phyloP scores from a whole-genome alignment of 1,140 invertebrate species.

The Diachasma alloeum region DNA sequence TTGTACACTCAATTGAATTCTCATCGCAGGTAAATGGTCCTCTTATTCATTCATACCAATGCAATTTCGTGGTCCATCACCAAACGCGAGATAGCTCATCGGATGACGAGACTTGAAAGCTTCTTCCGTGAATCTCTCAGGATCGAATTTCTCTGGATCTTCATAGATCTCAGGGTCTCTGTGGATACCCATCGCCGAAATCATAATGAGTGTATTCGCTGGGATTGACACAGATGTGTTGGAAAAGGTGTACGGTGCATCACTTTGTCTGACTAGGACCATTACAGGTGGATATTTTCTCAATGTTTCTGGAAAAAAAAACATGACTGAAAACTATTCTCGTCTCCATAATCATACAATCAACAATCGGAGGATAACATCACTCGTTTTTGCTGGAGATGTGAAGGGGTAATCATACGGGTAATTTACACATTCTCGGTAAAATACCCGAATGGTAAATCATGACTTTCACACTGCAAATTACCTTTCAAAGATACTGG shows the following conservation, averaged over 20 bases:
- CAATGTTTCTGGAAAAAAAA: constrained; percentile 68
- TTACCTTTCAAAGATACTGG: no score
- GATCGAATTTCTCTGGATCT: constrained; percentile 70
- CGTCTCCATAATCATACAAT: no score
- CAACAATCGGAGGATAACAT: no score
- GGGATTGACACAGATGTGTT: constrained; percentile 59
- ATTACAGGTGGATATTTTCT: constrained; percentile 69
- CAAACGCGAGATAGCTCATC: constrained; percentile 74
- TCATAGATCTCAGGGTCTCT: constrained; percentile 69
- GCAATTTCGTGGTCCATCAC: constrained; percentile 73
- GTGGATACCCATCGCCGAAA: constrained; percentile 67
- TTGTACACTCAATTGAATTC: not conserved
- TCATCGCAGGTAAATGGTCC: not conserved
- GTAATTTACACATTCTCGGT: not conserved
- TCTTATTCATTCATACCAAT: constrained; percentile 59
- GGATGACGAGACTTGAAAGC: constrained; percentile 60
- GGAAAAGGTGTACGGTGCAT: constrained; percentile 63
- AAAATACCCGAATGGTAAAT: no score
- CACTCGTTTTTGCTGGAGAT: no score
- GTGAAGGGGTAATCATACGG: no score
- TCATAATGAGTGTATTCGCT: constrained; percentile 56
- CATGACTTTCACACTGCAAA: no score
- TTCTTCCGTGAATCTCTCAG: constrained; percentile 69
- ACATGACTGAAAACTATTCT: not conserved
- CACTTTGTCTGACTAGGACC: constrained; percentile 61